phyloP scores from a whole-genome alignment of 2,113 vertebrate species.

The Odobenus rosmarus region DNA sequence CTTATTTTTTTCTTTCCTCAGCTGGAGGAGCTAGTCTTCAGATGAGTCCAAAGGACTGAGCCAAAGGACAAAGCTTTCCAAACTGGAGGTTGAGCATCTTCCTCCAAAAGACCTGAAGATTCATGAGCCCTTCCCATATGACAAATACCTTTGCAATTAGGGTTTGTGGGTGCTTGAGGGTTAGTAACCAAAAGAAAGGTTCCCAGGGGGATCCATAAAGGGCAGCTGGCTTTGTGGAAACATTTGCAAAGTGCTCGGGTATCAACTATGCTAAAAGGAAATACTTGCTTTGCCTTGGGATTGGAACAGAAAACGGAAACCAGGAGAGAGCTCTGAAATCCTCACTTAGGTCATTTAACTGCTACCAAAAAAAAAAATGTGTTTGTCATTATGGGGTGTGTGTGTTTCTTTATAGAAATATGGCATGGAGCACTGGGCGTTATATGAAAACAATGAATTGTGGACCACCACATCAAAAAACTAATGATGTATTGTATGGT shows the following conservation, averaged over 20 bases:
- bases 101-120: conserved; percentile 31
- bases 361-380: not conserved
- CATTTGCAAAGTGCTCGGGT: conserved; percentile 16
- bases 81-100: not conserved
- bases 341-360: not conserved
- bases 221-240: conserved; percentile 68
- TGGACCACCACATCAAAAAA: too few relatives aligned
- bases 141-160: conserved; percentile 42
- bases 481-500: too few relatives aligned
- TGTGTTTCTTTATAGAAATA: not conserved
- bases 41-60: not conserved
- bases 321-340: conserved; percentile 49
- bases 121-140: not conserved
- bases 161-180: not conserved
- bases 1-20: not conserved
- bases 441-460: too few relatives aligned
- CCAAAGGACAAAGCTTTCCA: not conserved
- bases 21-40: not conserved
- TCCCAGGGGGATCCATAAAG: conserved; percentile 48
- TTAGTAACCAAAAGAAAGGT: conserved; percentile 60
- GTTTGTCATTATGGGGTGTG: not conserved
- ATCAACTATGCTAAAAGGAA: conserved; percentile 53
- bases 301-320: conserved; percentile 61
- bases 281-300: conserved; percentile 61
- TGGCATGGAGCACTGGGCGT: too few relatives aligned